phyloP scores from a whole-genome alignment of 1,140 invertebrate genomes.

The Danaus melanippus region DNA sequence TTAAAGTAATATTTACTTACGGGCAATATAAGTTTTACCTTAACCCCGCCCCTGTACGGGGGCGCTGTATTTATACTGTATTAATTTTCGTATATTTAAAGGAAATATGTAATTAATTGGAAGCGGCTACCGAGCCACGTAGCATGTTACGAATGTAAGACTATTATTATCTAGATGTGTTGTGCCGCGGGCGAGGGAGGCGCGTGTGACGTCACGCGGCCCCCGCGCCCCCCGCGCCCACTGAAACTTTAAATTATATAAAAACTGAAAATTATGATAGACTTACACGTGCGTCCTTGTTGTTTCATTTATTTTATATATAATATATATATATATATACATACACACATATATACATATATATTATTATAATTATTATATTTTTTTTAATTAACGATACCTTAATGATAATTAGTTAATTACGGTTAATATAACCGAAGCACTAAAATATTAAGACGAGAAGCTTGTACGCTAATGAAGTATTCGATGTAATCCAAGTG shows the following conservation, averaged over 20 bases:
- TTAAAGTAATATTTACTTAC: slow-evolving; percentile 72
- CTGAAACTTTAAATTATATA: slow-evolving; percentile 50
- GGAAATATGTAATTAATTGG: slow-evolving; percentile 60
- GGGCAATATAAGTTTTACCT: slow-evolving; percentile 69
- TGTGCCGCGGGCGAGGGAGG: slow-evolving; percentile 29
- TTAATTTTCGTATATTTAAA: slow-evolving; percentile 51
- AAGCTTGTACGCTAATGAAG: slow-evolving; percentile 60
- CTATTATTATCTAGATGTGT: slow-evolving; percentile 64
- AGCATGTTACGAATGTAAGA: slow-evolving; percentile 65
- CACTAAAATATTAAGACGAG: slow-evolving; percentile 63
- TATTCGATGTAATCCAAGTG: slow-evolving; percentile 63
- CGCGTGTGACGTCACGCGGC: slow-evolving; percentile 15
- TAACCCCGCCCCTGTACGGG: slow-evolving; percentile 41
- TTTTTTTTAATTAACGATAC: slow-evolving; percentile 42
- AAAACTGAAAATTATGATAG: slow-evolving; percentile 73
- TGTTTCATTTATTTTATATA: slow-evolving; percentile 30
- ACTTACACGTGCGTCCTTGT: slow-evolving; percentile 67
- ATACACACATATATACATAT: too few species aligned
- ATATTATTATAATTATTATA: slow-evolving; percentile 14
- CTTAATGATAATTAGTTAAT: slow-evolving; percentile 75
- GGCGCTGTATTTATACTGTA: slow-evolving; percentile 60
- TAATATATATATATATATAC: too few species aligned
- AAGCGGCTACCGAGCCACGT: slow-evolving; percentile 54
- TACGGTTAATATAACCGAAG: slow-evolving; percentile 72
- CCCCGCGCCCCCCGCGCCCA: slow-evolving; percentile 23